Base-by-base conservation (phyloP, 1,140 invertebrate genomes). In the Polypedilum vanderplanki region DNA sequence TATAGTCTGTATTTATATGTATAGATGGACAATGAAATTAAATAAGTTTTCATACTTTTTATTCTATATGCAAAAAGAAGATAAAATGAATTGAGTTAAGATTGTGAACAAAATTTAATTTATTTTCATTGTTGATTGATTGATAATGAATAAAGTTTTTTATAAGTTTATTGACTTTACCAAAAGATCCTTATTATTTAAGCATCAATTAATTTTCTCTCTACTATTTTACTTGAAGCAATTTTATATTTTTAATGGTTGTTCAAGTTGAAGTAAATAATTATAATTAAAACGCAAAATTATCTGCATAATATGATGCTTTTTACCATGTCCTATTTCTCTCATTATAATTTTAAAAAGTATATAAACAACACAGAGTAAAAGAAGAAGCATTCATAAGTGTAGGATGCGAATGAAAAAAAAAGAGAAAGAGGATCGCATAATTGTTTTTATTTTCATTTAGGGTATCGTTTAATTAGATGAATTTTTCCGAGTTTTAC, bases 381-480 rank as follows among this genome's bases (percentile, higher is more conserved):
- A n/a, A n/a, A n/a, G n/a, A n/a, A n/a, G n/a, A n/a, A 33, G 24
- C 24, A 5, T 5, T 33, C 24, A 33, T 3, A 33, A 33, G 24
- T 33, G 24, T 33, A 33, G 24, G 24, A 33, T 33, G 24, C 46
- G n/a, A 57, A 57, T 12, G n/a, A 9, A 46, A 15, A 46, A 57
- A 57, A 70, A 70, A 3, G 65, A 18, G 65, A 33, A 18, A 70
- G 17, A 22, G 65, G 65, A 70, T 70, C 65, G 7, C 20, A 57
- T 70, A 70, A 70, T 70, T 70, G 65, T 70, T 70, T 70, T 70
- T 70, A 70, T 20, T 70, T 70, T 70, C 65, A 70, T 20, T 22
- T 22, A 18, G 65, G 65, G 65, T 70, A 70, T 70, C 65, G 65
- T 70, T 70, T 70, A 70, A 70, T 70, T 70, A 70, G 65, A 70